Conservation (phyloP, 2,888 invertebrate genomes). For the Schizotus pectinicornis region DNA sequence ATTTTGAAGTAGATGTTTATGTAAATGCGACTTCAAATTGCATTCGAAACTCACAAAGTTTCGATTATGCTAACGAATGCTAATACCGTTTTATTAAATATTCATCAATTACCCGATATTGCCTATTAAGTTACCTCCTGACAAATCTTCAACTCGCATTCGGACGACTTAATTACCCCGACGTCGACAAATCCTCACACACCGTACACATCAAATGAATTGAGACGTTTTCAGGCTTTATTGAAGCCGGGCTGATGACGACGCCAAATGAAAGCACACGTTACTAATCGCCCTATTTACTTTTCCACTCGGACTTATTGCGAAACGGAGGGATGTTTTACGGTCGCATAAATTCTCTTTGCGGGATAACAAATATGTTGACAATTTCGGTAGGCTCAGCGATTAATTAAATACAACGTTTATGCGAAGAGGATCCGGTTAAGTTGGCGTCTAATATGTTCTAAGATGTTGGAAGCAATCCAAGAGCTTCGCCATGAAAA, state of each 20-base stretch:
- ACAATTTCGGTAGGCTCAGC: conserved; percentile 33
- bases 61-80: conserved; percentile 40
- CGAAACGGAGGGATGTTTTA: conserved; percentile 10
- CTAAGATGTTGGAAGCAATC: conserved; percentile 18
- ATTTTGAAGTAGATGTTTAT: conserved; percentile 43
- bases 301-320: conserved; percentile 3
- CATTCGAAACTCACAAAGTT: conserved; percentile 36
- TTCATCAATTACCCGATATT: conserved; percentile 29
- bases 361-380: conserved; percentile 31
- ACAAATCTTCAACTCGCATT: not conserved
- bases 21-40: conserved; percentile 41
- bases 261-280: not conserved
- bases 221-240: not conserved
- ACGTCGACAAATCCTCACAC: too few species aligned
- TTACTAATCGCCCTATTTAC: conserved; percentile 3
- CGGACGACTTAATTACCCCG: too few species aligned
- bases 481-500: conserved; percentile 16
- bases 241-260: too few species aligned
- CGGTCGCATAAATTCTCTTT: conserved; percentile 17
- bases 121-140: conserved; percentile 3
- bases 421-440: conserved; percentile 28
- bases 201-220: not conserved
- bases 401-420: conserved; percentile 35
- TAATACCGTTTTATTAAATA: conserved; percentile 28
- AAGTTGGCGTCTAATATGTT: conserved; percentile 32